These are phyloP conservation scores for Leistus spinibarbis DNA, from an alignment of 2,888 invertebrate genomes.

Conservation along the genomic window DNA sequence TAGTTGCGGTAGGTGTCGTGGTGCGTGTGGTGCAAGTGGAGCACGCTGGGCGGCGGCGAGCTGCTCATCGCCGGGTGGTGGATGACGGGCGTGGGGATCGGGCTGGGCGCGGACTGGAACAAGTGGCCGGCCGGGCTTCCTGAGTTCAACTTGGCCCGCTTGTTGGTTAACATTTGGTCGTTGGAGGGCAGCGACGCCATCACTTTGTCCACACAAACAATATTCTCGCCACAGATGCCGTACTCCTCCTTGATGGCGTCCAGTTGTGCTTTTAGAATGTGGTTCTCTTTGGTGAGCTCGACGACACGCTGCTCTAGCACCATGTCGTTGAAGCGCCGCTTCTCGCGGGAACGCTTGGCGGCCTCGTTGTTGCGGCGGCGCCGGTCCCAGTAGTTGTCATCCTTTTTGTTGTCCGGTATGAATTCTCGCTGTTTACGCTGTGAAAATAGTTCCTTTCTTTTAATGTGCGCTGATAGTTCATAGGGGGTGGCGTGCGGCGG, in stretches of 20 bases:
- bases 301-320: slow-evolving; percentile 92
- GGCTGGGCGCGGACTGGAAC: slow-evolving; percentile 59
- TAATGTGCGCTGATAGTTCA: slow-evolving; percentile 56
- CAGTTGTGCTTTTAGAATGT: slow-evolving; percentile 89
- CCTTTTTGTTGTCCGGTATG: slow-evolving; percentile 95
- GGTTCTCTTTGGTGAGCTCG: slow-evolving; percentile 94
- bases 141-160: slow-evolving; percentile 66
- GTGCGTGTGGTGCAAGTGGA: slow-evolving; percentile 42
- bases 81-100: slow-evolving; percentile 67
- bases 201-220: slow-evolving; percentile 88
- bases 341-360: slow-evolving; percentile 95
- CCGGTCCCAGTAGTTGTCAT: slow-evolving; percentile 97
- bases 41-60: slow-evolving; percentile 47
- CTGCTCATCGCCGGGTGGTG: slow-evolving; percentile 57
- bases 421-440: slow-evolving; percentile 95
- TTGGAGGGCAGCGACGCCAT: slow-evolving; percentile 83
- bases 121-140: slow-evolving; percentile 59
- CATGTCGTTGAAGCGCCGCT: slow-evolving; percentile 95
- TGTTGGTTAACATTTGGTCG: slow-evolving; percentile 84
- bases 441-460: slow-evolving; percentile 84
- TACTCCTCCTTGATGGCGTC: slow-evolving; percentile 92
- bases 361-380: slow-evolving; percentile 96
- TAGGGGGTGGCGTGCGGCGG: slow-evolving; percentile 31
- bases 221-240: slow-evolving; percentile 84
- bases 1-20: slow-evolving; percentile 55